Conservation (phyloP, 2,797 vertebrate genomes). For the Enteromius unitaeniatus region DNA sequence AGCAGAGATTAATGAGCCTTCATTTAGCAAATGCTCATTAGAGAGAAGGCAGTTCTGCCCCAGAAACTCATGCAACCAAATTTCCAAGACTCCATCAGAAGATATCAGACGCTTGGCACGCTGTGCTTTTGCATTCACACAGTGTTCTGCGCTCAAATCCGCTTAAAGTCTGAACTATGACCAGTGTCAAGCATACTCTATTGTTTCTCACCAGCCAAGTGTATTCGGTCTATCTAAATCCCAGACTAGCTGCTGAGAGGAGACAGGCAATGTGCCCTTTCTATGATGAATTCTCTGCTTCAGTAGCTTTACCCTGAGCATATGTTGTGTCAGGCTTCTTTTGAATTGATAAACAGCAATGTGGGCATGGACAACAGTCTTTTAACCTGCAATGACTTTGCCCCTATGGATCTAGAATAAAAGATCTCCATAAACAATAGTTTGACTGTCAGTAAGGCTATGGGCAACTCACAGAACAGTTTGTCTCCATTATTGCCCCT, state of each 20-base stretch:
- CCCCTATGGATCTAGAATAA: constrained; percentile 41
- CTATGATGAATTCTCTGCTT: constrained; percentile 56
- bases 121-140: constrained; percentile 18
- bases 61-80: constrained; percentile 30
- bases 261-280: constrained; percentile 57
- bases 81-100: constrained; percentile 42
- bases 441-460: constrained; percentile 37
- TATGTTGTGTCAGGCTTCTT: constrained; percentile 55
- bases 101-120: constrained; percentile 46
- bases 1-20: constrained; percentile 62
- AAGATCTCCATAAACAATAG: constrained; percentile 47
- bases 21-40: constrained; percentile 57
- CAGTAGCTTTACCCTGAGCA: constrained; percentile 48
- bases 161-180: constrained; percentile 53
- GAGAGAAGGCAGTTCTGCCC: constrained; percentile 50
- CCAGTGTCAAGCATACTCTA: constrained; percentile 51
- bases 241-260: constrained; percentile 43
- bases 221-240: constrained; percentile 51
- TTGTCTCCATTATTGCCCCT: constrained; percentile 60
- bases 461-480: constrained; percentile 41
- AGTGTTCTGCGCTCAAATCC: constrained; percentile 42
- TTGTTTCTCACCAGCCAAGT: constrained; percentile 48
- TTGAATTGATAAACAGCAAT: constrained; percentile 53
- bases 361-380: constrained; percentile 36
- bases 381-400: constrained; percentile 44